Evolutionary conservation across 2,113 vertebrate genomes (phyloP).

Genomic region (Pygoscelis antarcticus): DNA sequence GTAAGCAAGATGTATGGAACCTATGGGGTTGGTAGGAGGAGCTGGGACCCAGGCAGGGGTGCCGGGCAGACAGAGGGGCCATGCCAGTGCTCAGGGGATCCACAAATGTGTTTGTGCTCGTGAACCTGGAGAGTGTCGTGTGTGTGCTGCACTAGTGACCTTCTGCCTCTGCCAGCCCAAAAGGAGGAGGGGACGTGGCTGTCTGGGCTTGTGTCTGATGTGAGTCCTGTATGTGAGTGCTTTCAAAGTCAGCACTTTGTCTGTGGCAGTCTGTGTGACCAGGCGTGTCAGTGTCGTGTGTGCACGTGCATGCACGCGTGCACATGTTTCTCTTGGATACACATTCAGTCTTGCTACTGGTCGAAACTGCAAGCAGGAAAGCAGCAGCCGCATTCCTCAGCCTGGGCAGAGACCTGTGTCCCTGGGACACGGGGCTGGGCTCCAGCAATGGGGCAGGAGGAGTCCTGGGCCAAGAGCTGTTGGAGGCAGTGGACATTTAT

Average conservation of each 20-base stretch:
- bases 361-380: neutral
- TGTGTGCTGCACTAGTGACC: neutral
- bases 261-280: neutral
- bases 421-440: neutral
- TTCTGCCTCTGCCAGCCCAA: neutral
- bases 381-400: rapidly evolving
- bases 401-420: neutral
- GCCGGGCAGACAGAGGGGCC: neutral
- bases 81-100: neutral
- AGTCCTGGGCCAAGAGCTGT: neutral
- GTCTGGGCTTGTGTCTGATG: neutral
- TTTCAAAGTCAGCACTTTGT: neutral
- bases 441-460: neutral
- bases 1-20: neutral
- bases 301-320: too few relatives aligned
- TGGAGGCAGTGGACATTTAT: neutral
- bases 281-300: rapidly evolving
- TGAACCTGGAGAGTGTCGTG: rapidly evolving
- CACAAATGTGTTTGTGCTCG: neutral
- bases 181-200: neutral
- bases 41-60: neutral
- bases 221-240: too few relatives aligned
- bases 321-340: too few relatives aligned
- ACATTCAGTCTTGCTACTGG: neutral
- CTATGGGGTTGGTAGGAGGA: neutral